Evolutionary conservation across 1,140 invertebrate genomes (phyloP), one percentile per base, ranked within the genome.

Genomic region (Chrysopa pallens): DNA sequence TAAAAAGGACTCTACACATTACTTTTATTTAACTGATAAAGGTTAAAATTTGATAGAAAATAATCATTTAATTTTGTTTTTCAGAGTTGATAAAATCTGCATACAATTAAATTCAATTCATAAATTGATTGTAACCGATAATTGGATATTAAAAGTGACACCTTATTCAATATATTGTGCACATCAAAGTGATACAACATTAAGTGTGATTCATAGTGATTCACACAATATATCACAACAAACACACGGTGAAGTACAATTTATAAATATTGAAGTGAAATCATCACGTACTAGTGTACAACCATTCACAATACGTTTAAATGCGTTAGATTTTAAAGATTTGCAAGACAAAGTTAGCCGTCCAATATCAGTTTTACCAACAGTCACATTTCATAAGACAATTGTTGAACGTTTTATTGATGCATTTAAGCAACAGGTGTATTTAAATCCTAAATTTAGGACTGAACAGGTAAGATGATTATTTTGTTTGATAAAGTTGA

Each of bases 131-230:
- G 80, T 78, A 6, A 90, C 85, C 1, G 77, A 86, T 52, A 86
- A 79, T 49, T 93, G 87, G 86, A 74, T 93, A n/a, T 74, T 93
- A 17, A 87, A 88, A 65, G 73, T 86, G 2, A 68, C 76, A 1
- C 75, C 81, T 38, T 87, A 91, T 55, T 73, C 61, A 50, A 54
- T 91, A 0, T 64, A 79, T 50, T 55, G 89, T 36, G 75, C 79
- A 1, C 78, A 84, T 57, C 85, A 91, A 57, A 73, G 65, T 53
- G 82, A 91, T 58, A 76, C 84, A 31, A 63, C 73, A 15, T 61
- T 92, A 1, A 72, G 79, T 23, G 70, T 88, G 11, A 74, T 75
- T 46, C 74, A 73, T 48, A 74, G 76, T 39, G 84, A 88, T 54
- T 78, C 77, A 13, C 84, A 87, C 55, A 56, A 69, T 4, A 66